phyloP scores from a whole-genome alignment of 2,113 vertebrate species.

The Dissostichus mawsoni region DNA sequence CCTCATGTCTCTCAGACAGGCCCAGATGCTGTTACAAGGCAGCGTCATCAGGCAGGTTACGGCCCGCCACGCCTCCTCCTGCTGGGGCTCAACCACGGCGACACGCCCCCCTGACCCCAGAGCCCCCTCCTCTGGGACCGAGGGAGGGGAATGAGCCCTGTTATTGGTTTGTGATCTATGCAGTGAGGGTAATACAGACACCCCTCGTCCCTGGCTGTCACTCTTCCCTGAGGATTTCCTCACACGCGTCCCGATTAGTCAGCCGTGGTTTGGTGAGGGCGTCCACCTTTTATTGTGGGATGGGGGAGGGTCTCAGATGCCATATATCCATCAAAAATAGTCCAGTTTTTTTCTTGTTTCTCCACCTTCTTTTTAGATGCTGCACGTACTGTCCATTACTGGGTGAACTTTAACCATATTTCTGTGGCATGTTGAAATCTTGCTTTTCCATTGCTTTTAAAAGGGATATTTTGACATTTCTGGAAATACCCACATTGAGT shows the following conservation, averaged over 20 bases:
- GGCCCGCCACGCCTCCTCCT: slow-evolving; percentile 43
- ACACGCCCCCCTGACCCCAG: slow-evolving; percentile 49
- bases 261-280: background rate
- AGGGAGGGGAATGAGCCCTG: slow-evolving; percentile 56
- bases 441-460: background rate
- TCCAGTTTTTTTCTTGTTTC: background rate
- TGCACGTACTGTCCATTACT: background rate
- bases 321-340: background rate
- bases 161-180: slow-evolving; percentile 61
- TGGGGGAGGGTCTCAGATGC: background rate
- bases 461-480: background rate
- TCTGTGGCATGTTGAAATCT: background rate
- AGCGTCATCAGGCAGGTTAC: slow-evolving; percentile 32
- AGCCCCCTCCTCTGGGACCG: slow-evolving; percentile 44
- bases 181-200: slow-evolving; percentile 20
- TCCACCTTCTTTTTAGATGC: background rate
- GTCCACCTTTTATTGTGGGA: background rate
- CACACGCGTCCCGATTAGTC: slow-evolving; percentile 25
- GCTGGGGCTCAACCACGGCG: slow-evolving; percentile 13
- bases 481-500: background rate
- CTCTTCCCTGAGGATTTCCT: slow-evolving; percentile 33
- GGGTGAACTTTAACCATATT: background rate
- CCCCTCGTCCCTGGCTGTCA: slow-evolving; percentile 12
- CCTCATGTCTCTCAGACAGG: background rate
- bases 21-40: slow-evolving; percentile 19